Conservation (phyloP, 2,888 invertebrate species). For the Eulithis testata region DNA sequence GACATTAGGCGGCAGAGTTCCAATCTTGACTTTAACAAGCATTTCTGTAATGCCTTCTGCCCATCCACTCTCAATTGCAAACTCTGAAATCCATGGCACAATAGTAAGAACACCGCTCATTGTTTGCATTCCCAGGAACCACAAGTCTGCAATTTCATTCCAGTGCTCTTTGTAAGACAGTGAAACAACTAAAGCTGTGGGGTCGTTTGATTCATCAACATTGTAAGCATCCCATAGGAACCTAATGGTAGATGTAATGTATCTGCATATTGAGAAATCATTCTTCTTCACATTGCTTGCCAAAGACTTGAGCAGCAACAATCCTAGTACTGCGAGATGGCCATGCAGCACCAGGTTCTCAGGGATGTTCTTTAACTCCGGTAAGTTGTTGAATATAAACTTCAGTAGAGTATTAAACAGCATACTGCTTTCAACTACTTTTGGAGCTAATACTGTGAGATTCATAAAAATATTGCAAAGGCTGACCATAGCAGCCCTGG, state of each 20-base stretch:
- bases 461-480: slow-evolving; percentile 97
- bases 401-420: slow-evolving; percentile 92
- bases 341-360: slow-evolving; percentile 94
- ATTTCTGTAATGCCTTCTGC: slow-evolving; percentile 94
- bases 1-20: slow-evolving; percentile 92
- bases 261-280: slow-evolving; percentile 94
- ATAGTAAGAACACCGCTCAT: slow-evolving; percentile 92
- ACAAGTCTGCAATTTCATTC: slow-evolving; percentile 95
- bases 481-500: slow-evolving; percentile 93
- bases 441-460: slow-evolving; percentile 93
- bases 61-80: slow-evolving; percentile 97
- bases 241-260: slow-evolving; percentile 94
- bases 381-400: slow-evolving; percentile 93
- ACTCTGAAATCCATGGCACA: slow-evolving; percentile 95
- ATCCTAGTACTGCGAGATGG: slow-evolving; percentile 92
- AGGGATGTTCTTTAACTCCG: slow-evolving; percentile 92
- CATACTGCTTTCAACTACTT: slow-evolving; percentile 90
- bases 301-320: slow-evolving; percentile 93
- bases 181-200: slow-evolving; percentile 91
- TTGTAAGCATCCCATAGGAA: slow-evolving; percentile 97
- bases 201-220: slow-evolving; percentile 94
- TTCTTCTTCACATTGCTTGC: slow-evolving; percentile 93
- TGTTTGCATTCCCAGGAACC: slow-evolving; percentile 98
- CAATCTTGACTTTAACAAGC: slow-evolving; percentile 92
- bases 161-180: slow-evolving; percentile 94